Base-by-base conservation (phyloP, 1,140 invertebrate species). In the Dryas iulia region DNA sequence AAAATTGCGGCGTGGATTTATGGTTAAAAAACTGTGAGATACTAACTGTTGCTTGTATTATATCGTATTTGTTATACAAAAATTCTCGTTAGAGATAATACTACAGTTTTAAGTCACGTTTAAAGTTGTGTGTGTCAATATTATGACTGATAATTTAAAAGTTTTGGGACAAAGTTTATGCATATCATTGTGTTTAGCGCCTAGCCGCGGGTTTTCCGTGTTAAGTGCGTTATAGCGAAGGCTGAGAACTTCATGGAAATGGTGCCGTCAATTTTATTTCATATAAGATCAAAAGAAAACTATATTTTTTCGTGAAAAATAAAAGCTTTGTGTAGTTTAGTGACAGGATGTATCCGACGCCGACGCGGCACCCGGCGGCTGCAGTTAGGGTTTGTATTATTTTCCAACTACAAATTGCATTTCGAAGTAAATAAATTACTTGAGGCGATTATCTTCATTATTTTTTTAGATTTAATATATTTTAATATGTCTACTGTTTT, bases 1-100 rank as follows among this genome's bases (percentile, higher is more conserved):
- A 71, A 65, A 88, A 84, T 85, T 89, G 83, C 86, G 84, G 87
- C 88, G 87, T 90, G 87, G 86, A 89, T 88, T 89, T 87, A 84
- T 87, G 83, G 85, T 80, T 82, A 80, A 82, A 82, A 39, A 77
- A 79, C 86, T 80, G 74, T 66, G 58, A 80, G 78, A 79, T 73
- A 73, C 64, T 77, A 81, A 80, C 78, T 89, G 85, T 89, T 87
- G 75, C 79, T 77, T 81, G 73, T 79, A 62, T 61, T 63, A 25
- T 68, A 52, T 61, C 66, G 6, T 33, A 68, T 28, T 28, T 59
- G 57, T 64, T 67, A 60, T 54, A 35, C 52, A 33, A 35, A 28
- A 68, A 57, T 61, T 67, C 57, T 21, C 26, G 31, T 25, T 53
- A 60, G 60, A 65, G 33, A 26, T 65, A 31, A 39, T n/a, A 59